A percentile compares a stretch with the other conserved stretches of the same genome.
Conservation (phyloP, 2,888 invertebrate species). For the Apamea sordens region DNA sequence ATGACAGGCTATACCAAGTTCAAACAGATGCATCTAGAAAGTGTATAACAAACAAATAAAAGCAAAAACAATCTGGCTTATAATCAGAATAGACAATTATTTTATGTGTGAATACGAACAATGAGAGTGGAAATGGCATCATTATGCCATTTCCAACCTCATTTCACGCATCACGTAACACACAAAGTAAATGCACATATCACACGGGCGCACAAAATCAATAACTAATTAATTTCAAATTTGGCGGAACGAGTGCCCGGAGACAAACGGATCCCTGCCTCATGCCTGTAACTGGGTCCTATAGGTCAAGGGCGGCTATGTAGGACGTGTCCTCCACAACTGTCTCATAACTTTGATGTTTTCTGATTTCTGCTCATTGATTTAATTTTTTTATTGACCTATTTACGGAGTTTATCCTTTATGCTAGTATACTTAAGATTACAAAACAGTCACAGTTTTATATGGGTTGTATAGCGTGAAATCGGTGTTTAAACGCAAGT, state of each 20-base stretch:
- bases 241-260: slow-evolving; percentile 7
- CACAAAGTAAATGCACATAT: neutral
- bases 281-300: slow-evolving; percentile 22
- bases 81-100: neutral
- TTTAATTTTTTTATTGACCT: slow-evolving; percentile 4
- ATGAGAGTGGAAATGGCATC: neutral
- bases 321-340: slow-evolving; percentile 38
- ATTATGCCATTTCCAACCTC: neutral
- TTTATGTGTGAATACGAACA: neutral
- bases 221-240: slow-evolving; percentile 37
- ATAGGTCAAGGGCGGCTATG: slow-evolving; percentile 44
- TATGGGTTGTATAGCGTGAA: too few species aligned
- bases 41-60: neutral
- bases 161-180: neutral
- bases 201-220: slow-evolving; percentile 19
- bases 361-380: slow-evolving; percentile 26
- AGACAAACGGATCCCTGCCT: slow-evolving; percentile 5
- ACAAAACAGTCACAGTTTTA: neutral
- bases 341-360: slow-evolving; percentile 9
- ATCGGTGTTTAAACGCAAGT: too few species aligned
- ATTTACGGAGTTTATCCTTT: neutral
- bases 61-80: neutral
- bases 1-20: neutral
- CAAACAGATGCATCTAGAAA: neutral
- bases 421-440: neutral